A percentile compares a stretch with the other conserved stretches of the same genome.
Conservation (phyloP, 2,113 vertebrate species). For the Nothoprocta pentlandii region DNA sequence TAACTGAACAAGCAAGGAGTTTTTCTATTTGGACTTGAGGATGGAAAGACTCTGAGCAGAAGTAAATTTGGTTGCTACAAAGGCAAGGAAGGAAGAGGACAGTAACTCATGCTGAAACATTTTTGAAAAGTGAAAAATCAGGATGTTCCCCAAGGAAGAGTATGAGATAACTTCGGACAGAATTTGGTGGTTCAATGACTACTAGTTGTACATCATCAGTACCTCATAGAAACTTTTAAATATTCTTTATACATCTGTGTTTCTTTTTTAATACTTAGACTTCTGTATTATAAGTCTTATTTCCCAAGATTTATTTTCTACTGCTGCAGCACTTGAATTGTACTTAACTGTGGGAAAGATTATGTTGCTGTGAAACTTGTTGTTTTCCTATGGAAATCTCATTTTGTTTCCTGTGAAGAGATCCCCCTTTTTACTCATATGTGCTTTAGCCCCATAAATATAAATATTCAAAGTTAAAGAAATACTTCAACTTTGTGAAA, state of each 20-base stretch:
- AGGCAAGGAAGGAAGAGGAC: neutral
- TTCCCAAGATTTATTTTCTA: neutral
- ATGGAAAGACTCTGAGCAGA: neutral
- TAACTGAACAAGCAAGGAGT: neutral
- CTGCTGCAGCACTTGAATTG: neutral
- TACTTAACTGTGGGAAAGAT: neutral
- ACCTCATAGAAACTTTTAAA: neutral
- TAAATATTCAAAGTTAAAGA: fast-evolving
- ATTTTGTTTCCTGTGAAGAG: neutral
- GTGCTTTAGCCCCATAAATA: neutral
- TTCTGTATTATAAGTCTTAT: neutral
- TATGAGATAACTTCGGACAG: neutral
- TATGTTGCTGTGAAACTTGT: neutral
- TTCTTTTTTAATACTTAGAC: neutral
- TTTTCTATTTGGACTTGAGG: neutral
- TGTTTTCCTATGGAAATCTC: neutral
- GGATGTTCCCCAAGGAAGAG: neutral
- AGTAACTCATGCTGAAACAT: neutral
- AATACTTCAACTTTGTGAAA: neutral
- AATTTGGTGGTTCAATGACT: neutral
- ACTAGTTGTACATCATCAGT: neutral
- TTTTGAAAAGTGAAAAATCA: neutral
- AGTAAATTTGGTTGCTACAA: neutral
- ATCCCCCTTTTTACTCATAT: neutral
- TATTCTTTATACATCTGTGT: neutral